Conservation (phyloP, 2,113 vertebrate species). For the Sylvietta virens region DNA sequence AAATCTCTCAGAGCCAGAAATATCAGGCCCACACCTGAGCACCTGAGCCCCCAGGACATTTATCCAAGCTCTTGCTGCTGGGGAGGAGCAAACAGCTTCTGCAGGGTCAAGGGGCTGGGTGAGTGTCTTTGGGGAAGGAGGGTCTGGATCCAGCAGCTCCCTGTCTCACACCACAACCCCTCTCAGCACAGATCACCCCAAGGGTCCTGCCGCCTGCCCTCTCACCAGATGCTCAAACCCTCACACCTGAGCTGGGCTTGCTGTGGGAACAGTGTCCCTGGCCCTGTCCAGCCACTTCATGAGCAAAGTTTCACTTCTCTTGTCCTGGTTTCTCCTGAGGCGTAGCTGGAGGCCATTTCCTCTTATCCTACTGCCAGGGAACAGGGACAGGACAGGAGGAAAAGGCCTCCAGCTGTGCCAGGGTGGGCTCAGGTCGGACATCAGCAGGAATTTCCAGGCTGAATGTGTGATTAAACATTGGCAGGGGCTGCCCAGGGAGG, state of each 20-base stretch:
- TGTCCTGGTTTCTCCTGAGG: not conserved
- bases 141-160: not conserved
- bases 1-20: too few species aligned
- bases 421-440: not conserved
- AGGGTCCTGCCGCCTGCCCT: not conserved
- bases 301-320: not conserved
- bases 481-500: not conserved
- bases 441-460: accelerated
- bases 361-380: not conserved
- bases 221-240: not conserved
- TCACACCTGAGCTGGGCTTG: not conserved
- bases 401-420: not conserved
- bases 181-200: accelerated
- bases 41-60: not conserved
- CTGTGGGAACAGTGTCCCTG: not conserved
- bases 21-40: too few species aligned
- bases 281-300: not conserved
- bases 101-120: not conserved
- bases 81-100: not conserved
- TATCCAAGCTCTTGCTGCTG: too few species aligned
- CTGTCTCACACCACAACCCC: not conserved
- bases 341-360: not conserved
- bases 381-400: not conserved
- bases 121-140: not conserved
- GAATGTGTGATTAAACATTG: too few species aligned